Evolutionary conservation across 64 coral and sea anemone species (phyloP).

Genomic region (Cladopsammia gracilis): DNA sequence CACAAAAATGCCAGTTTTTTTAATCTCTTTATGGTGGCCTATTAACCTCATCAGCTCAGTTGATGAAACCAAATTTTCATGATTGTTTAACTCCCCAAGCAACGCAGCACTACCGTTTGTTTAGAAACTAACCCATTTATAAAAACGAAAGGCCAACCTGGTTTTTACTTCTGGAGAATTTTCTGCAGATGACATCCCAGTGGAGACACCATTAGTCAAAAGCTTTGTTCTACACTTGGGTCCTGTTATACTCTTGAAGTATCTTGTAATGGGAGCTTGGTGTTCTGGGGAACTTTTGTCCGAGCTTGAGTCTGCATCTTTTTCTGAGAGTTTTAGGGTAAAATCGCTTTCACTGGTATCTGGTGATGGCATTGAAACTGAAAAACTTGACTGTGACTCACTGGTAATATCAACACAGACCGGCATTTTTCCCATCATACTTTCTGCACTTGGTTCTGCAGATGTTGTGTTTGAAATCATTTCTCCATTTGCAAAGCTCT

Average conservation of each 20-base stretch:
- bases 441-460: neutral
- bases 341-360: conserved; percentile 61
- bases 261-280: conserved; percentile 87
- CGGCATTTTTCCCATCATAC: neutral
- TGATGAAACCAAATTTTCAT: no score
- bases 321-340: conserved; percentile 48
- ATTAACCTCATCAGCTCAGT: no score
- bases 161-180: neutral
- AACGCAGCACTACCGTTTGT: no score
- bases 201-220: neutral
- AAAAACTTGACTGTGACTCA: conserved; percentile 5
- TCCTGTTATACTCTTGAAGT: conserved; percentile 62
- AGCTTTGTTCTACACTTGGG: conserved; percentile 28
- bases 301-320: conserved; percentile 35
- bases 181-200: neutral
- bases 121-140: neutral
- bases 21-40: no score
- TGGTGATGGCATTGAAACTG: conserved; percentile 37
- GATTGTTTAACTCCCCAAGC: no score
- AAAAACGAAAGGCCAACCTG: neutral
- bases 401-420: neutral
- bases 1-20: no score
- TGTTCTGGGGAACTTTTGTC: conserved; percentile 72
- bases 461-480: neutral
- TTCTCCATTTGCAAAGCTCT: neutral